Evolutionary conservation across 2,113 vertebrate species (phyloP).

Genomic region (Pteropus alecto): DNA sequence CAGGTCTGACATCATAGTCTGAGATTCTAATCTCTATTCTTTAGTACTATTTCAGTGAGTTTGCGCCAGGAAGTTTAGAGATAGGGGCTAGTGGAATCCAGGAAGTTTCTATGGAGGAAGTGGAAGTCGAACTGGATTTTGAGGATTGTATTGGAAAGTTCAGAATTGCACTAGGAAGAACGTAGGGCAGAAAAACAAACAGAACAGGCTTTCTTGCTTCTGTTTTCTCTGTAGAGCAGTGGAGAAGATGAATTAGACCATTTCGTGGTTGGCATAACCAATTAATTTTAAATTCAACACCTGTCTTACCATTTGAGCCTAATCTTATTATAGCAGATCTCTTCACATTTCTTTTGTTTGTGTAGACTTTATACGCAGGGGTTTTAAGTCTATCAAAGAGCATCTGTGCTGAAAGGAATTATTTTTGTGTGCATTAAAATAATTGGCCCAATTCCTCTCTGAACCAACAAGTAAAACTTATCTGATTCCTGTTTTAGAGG

Average conservation of each 20-base stretch:
- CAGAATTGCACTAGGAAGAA: background rate
- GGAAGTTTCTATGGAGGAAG: background rate
- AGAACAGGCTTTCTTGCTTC: background rate
- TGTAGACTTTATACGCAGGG: conserved; percentile 44
- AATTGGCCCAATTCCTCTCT: conserved; percentile 62
- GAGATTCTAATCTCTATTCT: background rate
- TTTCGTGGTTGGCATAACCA: background rate
- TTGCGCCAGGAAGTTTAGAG: background rate
- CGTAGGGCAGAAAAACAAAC: background rate
- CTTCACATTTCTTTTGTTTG: conserved; percentile 56
- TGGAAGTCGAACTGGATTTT: background rate
- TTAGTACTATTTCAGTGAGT: background rate
- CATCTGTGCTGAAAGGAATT: conserved; percentile 52
- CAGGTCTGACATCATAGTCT: background rate
- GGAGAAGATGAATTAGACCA: conserved; percentile 8
- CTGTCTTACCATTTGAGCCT: conserved; percentile 48
- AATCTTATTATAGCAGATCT: conserved; percentile 59
- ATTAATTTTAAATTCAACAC: conserved; percentile 58
- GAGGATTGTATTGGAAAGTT: background rate
- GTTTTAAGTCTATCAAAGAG: conserved; percentile 65
- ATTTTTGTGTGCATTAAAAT: conserved; percentile 52
- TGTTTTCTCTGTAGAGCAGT: background rate
- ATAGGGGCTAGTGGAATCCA: background rate
- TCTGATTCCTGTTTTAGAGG: conserved; percentile 49
- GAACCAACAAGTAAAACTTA: conserved; percentile 62